Base-by-base conservation (phyloP, 2,888 invertebrate genomes). In the Drosophila colorata region DNA sequence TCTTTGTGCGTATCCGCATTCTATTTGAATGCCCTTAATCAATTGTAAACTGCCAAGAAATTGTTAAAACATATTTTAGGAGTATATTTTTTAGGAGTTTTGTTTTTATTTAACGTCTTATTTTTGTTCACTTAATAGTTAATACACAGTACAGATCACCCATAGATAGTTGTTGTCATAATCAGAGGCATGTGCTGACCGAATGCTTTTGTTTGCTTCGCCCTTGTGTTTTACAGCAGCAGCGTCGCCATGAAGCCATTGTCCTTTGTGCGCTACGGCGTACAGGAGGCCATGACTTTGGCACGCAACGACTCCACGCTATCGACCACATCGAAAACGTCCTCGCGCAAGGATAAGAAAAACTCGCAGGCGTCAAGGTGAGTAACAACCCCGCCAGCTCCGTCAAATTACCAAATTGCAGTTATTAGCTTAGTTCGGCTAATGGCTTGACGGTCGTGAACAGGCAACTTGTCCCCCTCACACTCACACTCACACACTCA, bases 191-290 rank as follows among this genome's bases (percentile, higher is more conserved):
- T 9, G 8, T 56, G 28, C 61, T 75, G 47, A 70, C 56, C 65
- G 28, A 47, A 38, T 53, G 11, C 37, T 59, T 57, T 58, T 47
- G 11, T 59, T 41, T 60, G 23, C 11, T 35, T 48, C 52, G 23
- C n/a, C 41, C 14, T 33, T 33, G 25, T 33, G 18, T 51, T 9
- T 69, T 43, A 6, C 68, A 81, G 93, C 87, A 93, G 56, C 66
- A 74, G 93, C 87, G 93, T 94, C 75, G 93, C 94, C 77, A 97
- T 96, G 92, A 97, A 97, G 91, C 92, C 92, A 49, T 85, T 92
- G 80, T 91, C 92, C 61, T 91, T 92, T 77, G 91, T 92, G 43
- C 91, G 92, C 33, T 92, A 91, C 46, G 92, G 92, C 33, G 91
- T 92, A 49, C 92, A 92, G 83, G 92, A 91, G 85, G 92, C 92